phyloP scores from a whole-genome alignment of 2,113 vertebrate genomes.

The Erinaceus europaeus region DNA sequence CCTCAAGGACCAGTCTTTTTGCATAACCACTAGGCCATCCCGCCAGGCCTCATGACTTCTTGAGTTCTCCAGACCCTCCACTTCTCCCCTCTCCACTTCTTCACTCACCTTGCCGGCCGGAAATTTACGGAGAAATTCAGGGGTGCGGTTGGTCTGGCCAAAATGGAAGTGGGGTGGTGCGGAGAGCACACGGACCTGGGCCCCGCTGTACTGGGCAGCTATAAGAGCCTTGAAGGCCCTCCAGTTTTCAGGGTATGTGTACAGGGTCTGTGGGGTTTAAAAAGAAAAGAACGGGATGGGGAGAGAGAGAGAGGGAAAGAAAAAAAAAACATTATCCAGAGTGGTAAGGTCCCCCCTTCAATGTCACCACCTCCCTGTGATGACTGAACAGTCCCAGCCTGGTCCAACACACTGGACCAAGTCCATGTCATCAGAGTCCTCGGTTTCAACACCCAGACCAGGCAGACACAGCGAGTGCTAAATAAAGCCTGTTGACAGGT shows the following conservation, averaged over 20 bases:
- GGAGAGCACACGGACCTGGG: conserved; percentile 88
- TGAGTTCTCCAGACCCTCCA: not conserved
- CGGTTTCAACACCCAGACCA: not conserved
- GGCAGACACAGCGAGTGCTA: conserved; percentile 52
- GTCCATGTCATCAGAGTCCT: conserved; percentile 51
- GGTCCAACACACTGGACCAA: no score
- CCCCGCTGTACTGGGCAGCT: conserved; percentile 93
- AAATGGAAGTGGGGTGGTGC: conserved; percentile 93
- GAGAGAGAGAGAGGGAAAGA: no score
- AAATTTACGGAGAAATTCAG: conserved; percentile 91
- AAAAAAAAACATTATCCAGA: no score
- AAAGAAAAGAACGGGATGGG: not conserved
- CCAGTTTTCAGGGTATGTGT: conserved; percentile 96
- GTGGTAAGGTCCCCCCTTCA: no score
- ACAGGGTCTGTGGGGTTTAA: conserved; percentile 90
- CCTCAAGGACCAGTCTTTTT: no score
- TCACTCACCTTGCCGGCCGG: conserved; percentile 91
- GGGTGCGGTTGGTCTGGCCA: conserved; percentile 92
- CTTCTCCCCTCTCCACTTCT: no score
- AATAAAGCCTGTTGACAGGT: conserved; percentile 62
- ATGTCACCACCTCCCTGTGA: no score
- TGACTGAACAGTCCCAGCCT: no score
- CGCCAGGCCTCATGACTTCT: no score
- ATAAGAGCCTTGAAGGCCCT: conserved; percentile 95
- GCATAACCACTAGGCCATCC: no score